phyloP scores from a whole-genome alignment of 1,140 invertebrate species.

The Chlorops oryzae region DNA sequence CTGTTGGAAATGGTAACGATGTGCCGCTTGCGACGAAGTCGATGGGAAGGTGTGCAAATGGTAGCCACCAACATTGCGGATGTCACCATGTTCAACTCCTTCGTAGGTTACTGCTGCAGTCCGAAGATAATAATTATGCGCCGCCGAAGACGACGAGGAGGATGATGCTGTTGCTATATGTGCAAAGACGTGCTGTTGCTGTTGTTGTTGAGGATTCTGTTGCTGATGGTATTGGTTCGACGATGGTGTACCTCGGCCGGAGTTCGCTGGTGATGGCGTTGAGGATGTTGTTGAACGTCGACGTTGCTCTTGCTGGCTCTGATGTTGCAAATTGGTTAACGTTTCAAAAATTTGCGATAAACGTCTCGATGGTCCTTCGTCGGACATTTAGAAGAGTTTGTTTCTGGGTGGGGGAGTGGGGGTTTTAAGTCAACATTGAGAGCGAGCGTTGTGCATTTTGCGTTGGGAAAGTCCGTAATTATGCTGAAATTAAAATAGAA shows the following conservation, averaged over 20 bases:
- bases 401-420: too few relatives aligned
- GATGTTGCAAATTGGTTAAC: conserved; percentile 60
- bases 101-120: conserved; percentile 29
- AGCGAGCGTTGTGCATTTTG: too few relatives aligned
- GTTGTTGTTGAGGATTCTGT: conserved; percentile 6
- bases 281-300: conserved; percentile 36
- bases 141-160: not conserved
- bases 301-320: conserved; percentile 37
- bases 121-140: too few relatives aligned
- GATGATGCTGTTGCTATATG: conserved; percentile 8
- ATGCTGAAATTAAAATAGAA: too few relatives aligned
- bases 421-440: too few relatives aligned
- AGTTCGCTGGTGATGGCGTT: conserved; percentile 36
- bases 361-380: conserved; percentile 57
- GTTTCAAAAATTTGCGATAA: conserved; percentile 75
- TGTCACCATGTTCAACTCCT: conserved; percentile 14
- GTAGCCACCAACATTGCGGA: not conserved
- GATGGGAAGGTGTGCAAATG: conserved; percentile 40
- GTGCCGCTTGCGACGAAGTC: conserved; percentile 8
- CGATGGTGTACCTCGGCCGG: conserved; percentile 26
- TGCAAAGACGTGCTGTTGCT: not conserved
- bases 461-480: too few relatives aligned
- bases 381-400: conserved; percentile 53
- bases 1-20: conserved; percentile 21
- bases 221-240: conserved; percentile 16